These are phyloP conservation scores for Phoxinus dragarum DNA, from an alignment of 2,797 vertebrate genomes.

Conservation along the genomic window DNA sequence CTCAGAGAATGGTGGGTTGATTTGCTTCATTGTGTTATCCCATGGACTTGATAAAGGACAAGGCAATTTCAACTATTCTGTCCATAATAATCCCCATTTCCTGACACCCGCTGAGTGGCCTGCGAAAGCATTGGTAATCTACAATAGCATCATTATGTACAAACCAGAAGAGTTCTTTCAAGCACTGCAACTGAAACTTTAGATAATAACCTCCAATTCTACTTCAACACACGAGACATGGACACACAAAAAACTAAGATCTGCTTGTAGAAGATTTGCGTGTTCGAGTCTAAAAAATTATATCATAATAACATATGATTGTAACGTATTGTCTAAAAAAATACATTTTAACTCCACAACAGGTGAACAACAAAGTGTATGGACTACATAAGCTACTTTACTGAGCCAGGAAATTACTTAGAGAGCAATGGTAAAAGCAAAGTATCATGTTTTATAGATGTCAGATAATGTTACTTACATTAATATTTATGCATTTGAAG, in stretches of 20 bases:
- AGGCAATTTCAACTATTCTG: slow-evolving; percentile 49
- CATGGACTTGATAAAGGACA: slow-evolving; percentile 15
- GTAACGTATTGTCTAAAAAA: background rate
- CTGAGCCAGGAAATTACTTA: background rate
- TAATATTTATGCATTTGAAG: slow-evolving; percentile 10
- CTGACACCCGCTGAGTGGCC: slow-evolving; percentile 51
- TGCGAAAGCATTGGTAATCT: slow-evolving; percentile 40
- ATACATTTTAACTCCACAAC: background rate
- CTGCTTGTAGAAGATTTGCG: background rate
- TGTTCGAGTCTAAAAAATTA: background rate
- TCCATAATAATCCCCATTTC: slow-evolving; percentile 55
- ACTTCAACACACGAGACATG: slow-evolving; percentile 7
- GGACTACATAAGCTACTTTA: background rate
- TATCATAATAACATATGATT: background rate
- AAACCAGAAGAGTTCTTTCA: slow-evolving; percentile 44
- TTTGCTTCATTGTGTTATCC: slow-evolving; percentile 42
- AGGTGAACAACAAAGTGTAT: background rate
- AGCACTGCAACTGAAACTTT: slow-evolving; percentile 37
- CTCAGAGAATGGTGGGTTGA: slow-evolving; percentile 27
- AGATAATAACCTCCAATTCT: slow-evolving; percentile 45
- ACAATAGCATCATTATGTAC: slow-evolving; percentile 49
- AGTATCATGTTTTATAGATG: slow-evolving; percentile 1
- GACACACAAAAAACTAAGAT: background rate
- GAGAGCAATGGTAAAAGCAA: background rate
- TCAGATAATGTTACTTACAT: slow-evolving; percentile 14